Conservation (phyloP, 2,888 invertebrate genomes). For the Chalcis sispes region DNA sequence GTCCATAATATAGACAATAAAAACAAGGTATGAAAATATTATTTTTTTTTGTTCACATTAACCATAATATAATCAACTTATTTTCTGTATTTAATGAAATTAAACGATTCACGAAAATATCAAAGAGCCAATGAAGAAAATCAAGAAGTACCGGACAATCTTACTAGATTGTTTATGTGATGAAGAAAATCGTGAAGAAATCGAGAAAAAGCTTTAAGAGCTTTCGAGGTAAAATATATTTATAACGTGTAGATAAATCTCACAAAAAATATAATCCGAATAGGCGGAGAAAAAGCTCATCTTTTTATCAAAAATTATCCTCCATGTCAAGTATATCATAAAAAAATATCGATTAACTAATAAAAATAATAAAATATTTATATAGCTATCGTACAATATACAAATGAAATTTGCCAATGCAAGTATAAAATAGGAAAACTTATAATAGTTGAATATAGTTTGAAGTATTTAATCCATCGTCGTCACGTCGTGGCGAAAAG, state of each 20-base stretch:
- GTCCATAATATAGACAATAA: too few relatives aligned
- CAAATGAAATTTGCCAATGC: neutral
- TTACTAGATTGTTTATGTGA: conserved; percentile 9
- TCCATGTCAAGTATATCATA: neutral
- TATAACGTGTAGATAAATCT: conserved; percentile 18
- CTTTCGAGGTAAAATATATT: neutral
- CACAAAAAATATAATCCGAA: conserved; percentile 30
- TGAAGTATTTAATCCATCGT: conserved; percentile 18
- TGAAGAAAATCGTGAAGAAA: conserved; percentile 8
- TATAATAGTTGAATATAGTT: neutral
- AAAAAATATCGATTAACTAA: neutral
- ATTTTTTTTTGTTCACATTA: too few relatives aligned
- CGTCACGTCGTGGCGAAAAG: neutral
- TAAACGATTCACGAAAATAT: too few relatives aligned
- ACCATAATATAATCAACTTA: neutral
- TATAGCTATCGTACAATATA: neutral
- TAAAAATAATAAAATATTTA: too few relatives aligned
- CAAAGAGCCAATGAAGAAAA: neutral
- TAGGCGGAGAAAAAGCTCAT: neutral
- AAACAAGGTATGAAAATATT: too few relatives aligned
- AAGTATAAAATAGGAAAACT: conserved; percentile 16
- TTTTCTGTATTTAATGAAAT: neutral
- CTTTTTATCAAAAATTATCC: conserved; percentile 11
- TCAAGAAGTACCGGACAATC: conserved; percentile 15
- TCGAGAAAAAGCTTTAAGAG: neutral